Evolutionary conservation across 2,113 vertebrate species (phyloP).

Genomic region (Charadrius vociferus): DNA sequence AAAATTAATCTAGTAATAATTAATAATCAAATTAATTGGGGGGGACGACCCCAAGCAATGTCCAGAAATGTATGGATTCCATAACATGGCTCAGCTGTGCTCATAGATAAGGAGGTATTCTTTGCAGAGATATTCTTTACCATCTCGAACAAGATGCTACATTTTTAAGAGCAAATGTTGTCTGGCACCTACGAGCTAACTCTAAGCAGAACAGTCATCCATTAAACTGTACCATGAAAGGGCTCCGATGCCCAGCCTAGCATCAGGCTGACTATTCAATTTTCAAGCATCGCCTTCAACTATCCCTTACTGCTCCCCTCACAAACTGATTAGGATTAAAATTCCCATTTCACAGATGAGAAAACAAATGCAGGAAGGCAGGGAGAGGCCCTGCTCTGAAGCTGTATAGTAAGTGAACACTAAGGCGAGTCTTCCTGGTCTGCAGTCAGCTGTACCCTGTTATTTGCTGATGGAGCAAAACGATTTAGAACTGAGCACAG

Average conservation of each 20-base stretch:
- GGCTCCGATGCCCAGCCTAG: neutral
- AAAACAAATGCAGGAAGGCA: slow-evolving; percentile 1
- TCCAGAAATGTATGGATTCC: neutral
- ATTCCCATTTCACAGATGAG: slow-evolving; percentile 47
- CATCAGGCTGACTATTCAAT: neutral
- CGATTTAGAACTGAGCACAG: slow-evolving; percentile 5
- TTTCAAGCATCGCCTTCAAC: neutral
- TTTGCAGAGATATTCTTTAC: neutral
- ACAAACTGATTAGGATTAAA: slow-evolving; percentile 34
- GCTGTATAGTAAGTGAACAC: neutral
- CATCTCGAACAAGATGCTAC: neutral
- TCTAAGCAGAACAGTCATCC: neutral
- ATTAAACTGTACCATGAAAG: neutral
- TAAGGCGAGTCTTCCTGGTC: neutral
- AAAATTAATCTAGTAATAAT: neutral
- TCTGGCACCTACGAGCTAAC: neutral
- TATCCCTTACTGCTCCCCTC: neutral
- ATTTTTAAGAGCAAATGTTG: neutral
- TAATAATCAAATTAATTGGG: neutral
- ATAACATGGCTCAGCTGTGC: neutral
- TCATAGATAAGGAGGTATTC: neutral
- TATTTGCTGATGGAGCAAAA: slow-evolving; percentile 37
- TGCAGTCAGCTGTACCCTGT: neutral
- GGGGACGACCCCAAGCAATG: fast-evolving
- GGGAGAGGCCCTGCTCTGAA: neutral